These are phyloP conservation scores for Scartelaos histophorus DNA, from an alignment of 2,113 vertebrate genomes.

Conservation along the genomic window DNA sequence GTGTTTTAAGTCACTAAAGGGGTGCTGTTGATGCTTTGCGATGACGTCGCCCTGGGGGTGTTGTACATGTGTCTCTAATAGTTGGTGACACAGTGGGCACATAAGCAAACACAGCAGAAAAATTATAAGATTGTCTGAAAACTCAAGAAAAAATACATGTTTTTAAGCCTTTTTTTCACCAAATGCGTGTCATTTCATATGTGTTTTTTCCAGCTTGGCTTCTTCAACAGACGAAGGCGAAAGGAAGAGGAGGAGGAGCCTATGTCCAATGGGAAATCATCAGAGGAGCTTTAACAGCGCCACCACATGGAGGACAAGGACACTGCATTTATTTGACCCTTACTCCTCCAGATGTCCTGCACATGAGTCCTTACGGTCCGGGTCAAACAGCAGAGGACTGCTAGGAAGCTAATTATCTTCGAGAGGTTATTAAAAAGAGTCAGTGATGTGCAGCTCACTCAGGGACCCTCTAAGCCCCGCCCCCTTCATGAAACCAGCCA, in stretches of 20 bases:
- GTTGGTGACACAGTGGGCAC: too few relatives aligned
- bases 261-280: constrained; percentile 68
- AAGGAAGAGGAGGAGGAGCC: constrained; percentile 65
- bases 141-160: too few relatives aligned
- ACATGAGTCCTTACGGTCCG: background rate
- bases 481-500: constrained; percentile 25
- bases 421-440: background rate
- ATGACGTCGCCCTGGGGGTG: too few relatives aligned
- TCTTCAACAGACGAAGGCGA: constrained; percentile 83
- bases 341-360: background rate
- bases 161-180: too few relatives aligned
- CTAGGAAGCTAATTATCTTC: background rate
- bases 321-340: background rate
- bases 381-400: background rate
- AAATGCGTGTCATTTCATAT: too few relatives aligned
- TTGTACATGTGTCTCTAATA: too few relatives aligned
- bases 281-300: constrained; percentile 71
- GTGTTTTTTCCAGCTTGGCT: constrained; percentile 83
- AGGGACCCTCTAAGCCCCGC: constrained; percentile 52
- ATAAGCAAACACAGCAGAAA: too few relatives aligned
- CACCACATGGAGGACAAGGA: background rate
- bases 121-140: too few relatives aligned
- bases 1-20: too few relatives aligned
- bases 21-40: too few relatives aligned
- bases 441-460: constrained; percentile 42